A percentile compares a stretch with the other conserved stretches of the same genome.
Evolutionary conservation across 2,888 invertebrate genomes (phyloP).

Genomic region (Athalia cordata): DNA sequence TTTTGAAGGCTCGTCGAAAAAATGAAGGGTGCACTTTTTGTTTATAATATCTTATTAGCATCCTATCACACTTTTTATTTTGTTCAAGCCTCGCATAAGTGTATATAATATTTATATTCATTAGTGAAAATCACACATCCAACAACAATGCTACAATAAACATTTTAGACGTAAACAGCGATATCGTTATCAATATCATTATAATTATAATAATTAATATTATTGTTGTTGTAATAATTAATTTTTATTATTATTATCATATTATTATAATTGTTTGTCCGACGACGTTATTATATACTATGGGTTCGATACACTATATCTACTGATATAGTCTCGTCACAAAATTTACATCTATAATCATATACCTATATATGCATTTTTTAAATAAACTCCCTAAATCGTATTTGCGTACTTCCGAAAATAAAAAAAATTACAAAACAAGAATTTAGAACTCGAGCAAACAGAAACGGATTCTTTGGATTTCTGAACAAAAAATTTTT

Average conservation of each 20-base stretch:
- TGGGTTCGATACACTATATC: slow-evolving; percentile 26
- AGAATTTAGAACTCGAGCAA: neutral
- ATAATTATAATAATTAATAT: neutral
- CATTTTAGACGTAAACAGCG: slow-evolving; percentile 56
- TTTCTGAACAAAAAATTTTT: too few relatives aligned
- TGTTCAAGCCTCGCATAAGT: neutral
- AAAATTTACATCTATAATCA: slow-evolving; percentile 26
- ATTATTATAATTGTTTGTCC: too few relatives aligned
- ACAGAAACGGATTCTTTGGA: neutral
- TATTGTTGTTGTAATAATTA: neutral
- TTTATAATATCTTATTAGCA: slow-evolving; percentile 13
- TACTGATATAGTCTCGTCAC: slow-evolving; percentile 39
- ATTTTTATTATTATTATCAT: too few relatives aligned
- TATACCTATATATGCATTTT: slow-evolving; percentile 3
- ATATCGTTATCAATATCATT: slow-evolving; percentile 45
- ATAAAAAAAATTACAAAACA: neutral
- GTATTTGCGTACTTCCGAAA: neutral
- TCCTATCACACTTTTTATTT: slow-evolving; percentile 7
- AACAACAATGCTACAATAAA: slow-evolving; percentile 54
- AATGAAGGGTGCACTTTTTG: slow-evolving; percentile 12
- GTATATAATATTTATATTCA: neutral
- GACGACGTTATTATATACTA: slow-evolving; percentile 10
- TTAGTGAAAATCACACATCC: slow-evolving; percentile 50
- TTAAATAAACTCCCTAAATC: slow-evolving; percentile 12
- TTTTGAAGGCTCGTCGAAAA: slow-evolving; percentile 11